These are phyloP conservation scores for Myotis brandtii DNA, from an alignment of 2,113 vertebrate genomes.

Conservation along the genomic window DNA sequence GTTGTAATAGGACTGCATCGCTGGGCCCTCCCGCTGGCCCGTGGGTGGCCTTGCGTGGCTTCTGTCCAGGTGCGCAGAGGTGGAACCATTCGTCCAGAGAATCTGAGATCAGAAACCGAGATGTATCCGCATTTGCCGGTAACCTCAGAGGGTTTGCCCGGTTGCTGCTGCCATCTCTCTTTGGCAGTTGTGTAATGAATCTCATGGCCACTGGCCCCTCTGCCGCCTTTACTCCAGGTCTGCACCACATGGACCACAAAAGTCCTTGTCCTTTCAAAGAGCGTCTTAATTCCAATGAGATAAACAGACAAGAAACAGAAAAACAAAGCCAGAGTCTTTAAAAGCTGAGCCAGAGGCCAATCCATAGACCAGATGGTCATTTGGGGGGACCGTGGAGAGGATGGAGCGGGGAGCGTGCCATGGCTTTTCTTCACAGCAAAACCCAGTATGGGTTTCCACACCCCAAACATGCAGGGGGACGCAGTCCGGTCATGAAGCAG, in stretches of 20 bases:
- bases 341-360: background rate
- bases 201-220: background rate
- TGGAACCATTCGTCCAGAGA: background rate
- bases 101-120: background rate
- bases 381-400: rapidly evolving
- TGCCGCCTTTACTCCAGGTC: background rate
- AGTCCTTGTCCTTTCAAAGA: background rate
- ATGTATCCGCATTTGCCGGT: background rate
- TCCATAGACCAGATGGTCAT: no score
- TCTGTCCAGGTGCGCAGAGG: background rate
- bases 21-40: background rate
- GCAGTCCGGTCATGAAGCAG: rapidly evolving
- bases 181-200: background rate
- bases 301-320: background rate
- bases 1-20: background rate
- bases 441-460: rapidly evolving
- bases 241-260: rapidly evolving
- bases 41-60: background rate
- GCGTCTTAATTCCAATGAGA: background rate
- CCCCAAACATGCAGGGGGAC: no score
- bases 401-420: background rate
- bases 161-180: no score
- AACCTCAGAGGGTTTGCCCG: background rate
- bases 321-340: background rate
- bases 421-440: background rate